These are phyloP conservation scores for Tenthredo mesomela DNA, from an alignment of 2,888 invertebrate genomes.

Conservation along the genomic window DNA sequence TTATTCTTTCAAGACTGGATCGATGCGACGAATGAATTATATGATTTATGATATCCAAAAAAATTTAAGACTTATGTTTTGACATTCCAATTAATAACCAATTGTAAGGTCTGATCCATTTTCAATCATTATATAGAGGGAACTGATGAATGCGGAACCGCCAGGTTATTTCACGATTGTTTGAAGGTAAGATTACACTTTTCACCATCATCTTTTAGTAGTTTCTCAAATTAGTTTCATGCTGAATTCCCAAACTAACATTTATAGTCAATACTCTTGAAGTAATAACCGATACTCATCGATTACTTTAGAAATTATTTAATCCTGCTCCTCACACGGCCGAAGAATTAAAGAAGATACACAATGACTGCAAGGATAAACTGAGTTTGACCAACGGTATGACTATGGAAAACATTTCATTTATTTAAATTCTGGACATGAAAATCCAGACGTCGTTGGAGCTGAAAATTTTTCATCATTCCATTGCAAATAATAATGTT, in stretches of 20 bases:
- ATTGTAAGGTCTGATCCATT: neutral
- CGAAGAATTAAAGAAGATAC: neutral
- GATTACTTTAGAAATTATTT: neutral
- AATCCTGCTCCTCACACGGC: neutral
- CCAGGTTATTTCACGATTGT: neutral
- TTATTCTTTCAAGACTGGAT: neutral
- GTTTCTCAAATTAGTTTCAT: neutral
- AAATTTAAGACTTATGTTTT: neutral
- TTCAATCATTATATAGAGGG: constrained; percentile 3
- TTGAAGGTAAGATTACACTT: neutral
- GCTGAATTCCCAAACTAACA: neutral
- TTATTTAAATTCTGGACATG: neutral
- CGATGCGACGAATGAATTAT: neutral
- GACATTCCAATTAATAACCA: neutral
- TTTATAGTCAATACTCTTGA: neutral
- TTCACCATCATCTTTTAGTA: neutral
- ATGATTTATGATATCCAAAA: neutral
- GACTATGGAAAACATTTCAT: neutral
- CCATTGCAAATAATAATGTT: neutral
- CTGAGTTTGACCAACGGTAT: neutral
- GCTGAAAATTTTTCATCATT: neutral
- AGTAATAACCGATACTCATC: neutral
- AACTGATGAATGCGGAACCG: neutral
- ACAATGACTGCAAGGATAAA: neutral
- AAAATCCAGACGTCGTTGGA: neutral